Evolutionary conservation across 2,888 invertebrate genomes (phyloP).

Genomic region (Minunthozetes semirufus): DNA sequence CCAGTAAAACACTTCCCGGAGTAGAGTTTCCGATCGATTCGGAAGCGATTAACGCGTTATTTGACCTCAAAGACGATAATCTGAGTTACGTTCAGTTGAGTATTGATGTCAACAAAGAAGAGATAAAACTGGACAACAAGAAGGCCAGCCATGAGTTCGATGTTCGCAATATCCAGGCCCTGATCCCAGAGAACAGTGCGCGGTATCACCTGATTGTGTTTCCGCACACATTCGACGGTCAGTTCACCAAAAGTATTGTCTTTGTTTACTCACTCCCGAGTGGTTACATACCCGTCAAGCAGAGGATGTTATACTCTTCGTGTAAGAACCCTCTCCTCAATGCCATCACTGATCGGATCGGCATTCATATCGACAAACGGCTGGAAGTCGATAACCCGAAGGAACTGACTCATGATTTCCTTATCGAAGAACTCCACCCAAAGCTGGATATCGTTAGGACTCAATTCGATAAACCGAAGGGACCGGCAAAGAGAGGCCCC

Average conservation of each 20-base stretch:
- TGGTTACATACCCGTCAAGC: conserved; percentile 88
- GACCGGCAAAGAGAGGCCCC: conserved; percentile 85
- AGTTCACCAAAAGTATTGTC: conserved; percentile 75
- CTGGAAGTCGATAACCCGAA: conserved; percentile 82
- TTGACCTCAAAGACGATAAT: conserved; percentile 56
- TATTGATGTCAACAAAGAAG: conserved; percentile 73
- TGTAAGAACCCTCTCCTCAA: conserved; percentile 88
- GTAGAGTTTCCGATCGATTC: conserved; percentile 80
- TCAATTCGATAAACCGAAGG: conserved; percentile 93
- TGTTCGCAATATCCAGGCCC: conserved; percentile 62
- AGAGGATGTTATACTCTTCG: conserved; percentile 97
- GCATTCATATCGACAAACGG: conserved; percentile 74
- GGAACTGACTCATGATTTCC: conserved; percentile 79
- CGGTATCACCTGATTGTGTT: conserved; percentile 87
- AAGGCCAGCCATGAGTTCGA: conserved; percentile 55
- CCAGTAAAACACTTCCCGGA: conserved; percentile 66
- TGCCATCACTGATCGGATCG: conserved; percentile 62
- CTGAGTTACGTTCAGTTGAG: conserved; percentile 43
- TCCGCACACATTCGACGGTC: conserved; percentile 87
- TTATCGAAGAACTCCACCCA: conserved; percentile 90
- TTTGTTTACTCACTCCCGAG: conserved; percentile 99
- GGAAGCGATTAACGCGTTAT: conserved; percentile 66
- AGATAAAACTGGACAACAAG: conserved; percentile 71
- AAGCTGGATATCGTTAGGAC: conserved; percentile 73
- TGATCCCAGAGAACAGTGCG: conserved; percentile 75